Evolutionary conservation across 2,888 invertebrate genomes (phyloP), one percentile per base, ranked within the genome.

Genomic region (Amblyteles armatorius): DNA sequence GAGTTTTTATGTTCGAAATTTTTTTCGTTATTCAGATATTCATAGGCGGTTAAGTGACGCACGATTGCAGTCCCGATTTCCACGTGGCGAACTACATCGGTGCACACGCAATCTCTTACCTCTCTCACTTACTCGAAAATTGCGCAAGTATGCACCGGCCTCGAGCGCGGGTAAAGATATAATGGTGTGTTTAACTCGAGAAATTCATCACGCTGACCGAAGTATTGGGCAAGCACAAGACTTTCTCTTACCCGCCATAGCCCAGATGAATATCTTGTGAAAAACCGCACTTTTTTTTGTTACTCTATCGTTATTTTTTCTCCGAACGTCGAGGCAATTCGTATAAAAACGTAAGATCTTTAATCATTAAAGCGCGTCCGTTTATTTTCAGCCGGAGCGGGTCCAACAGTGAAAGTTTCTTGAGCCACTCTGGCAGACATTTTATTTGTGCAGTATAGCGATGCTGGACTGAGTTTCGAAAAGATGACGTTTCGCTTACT

Each of bases 201-300:
- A 85, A 84, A 79, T 82, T 84, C 84, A 84, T 87, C 79, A 78
- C 26, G 63, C 85, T 72, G 83, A 83, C 84, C 78, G 82, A 81
- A 83, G 65, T 50, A 33, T 84, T 86, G 81, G 84, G 74, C 83
- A 84, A 87, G 76, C 72, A 19, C 44, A 50, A 73, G 67, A 87
- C 86, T 87, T 87, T 87, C 86, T 83, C 86, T 73, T 65, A 72
- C 60, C 36, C 40, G 63, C 50, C 50, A 26, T 40, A 55, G 65
- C n/a, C 36, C 40, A 48, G 33, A 52, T 67, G 48, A 77, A 77
- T 67, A 52, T 60, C 65, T 3, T 16, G 73, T 55, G 11, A 4
- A 44, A 29, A 29, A 48, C 40, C 52, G 52, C 29, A 44, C 19
- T 44, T 55, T 65, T 72, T 63, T 6, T 50, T 2, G 33, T 82